Evolutionary conservation across 30 jellyfish, hydroid and myxozoan genomes (phyloP), one percentile per base, ranked within the genome.

Genomic region (Turritopsis rubra): DNA sequence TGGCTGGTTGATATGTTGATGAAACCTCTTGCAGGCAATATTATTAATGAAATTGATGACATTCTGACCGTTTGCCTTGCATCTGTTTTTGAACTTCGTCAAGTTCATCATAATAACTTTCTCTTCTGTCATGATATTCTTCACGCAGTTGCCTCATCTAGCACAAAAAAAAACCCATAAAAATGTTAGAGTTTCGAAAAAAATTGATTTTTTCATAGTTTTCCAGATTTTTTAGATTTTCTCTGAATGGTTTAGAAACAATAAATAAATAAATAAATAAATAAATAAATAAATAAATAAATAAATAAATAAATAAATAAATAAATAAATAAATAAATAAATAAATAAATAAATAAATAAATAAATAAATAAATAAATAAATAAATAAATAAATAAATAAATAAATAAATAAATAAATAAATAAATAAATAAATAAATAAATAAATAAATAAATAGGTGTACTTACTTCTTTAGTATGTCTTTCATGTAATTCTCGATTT

Each of bases 91-190:
- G 75, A 29, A 82, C 72, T 28, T 88, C 96, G 16, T 83, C 96
- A 1, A 88, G 28, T 65, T 88, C 96, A 21, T 85, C 83, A 22
- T 81, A 27, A 65, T 88, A 88, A 79, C 88, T 80, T 52, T 88
- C 96, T 79, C 96, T 76, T 26, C 96, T 79, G 52, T 85, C 29
- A 25, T 83, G 88, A 66, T 88, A 88, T 53, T 88, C 96, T 54
- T 88, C 96, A 72, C 91, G 81, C 19, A 88, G 83, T 71, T 81
- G 82, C 23, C 52, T 83, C 87, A 88, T 76, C 96, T 88, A 75
- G 20, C 28, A 77, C 65, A 27, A 20, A 70, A 29, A 82, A 9
- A 66, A 5, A 29, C 16, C 16, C 0, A 0, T 7, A n/a, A 27
- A 19, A 7, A 28, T 28, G 79, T 41, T 41, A 41, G n/a, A n/a